These are phyloP conservation scores for Drosophila simulans DNA, from an alignment of 1,140 invertebrate species.

Conservation along the genomic window DNA sequence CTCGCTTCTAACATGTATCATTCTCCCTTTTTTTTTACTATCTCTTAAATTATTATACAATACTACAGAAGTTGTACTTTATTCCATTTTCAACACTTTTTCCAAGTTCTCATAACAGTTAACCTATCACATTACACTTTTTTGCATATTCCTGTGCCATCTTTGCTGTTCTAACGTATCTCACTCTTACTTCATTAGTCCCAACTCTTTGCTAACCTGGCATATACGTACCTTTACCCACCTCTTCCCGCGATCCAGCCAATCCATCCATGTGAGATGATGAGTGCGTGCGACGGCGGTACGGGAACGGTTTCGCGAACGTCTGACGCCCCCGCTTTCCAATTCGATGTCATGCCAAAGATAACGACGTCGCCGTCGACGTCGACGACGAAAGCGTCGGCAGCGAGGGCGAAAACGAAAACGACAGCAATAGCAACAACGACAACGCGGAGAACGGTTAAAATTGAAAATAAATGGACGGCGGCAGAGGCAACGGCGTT, in stretches of 20 bases:
- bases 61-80: no score
- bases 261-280: constrained; percentile 34
- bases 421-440: neutral
- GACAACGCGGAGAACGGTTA: constrained; percentile 56
- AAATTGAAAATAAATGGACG: constrained; percentile 81
- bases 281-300: constrained; percentile 46
- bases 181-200: neutral
- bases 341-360: constrained; percentile 59
- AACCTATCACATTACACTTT: no score
- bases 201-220: no score
- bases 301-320: constrained; percentile 58
- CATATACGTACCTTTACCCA: neutral
- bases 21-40: no score
- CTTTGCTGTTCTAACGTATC: no score
- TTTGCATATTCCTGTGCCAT: no score
- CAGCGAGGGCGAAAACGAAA: constrained; percentile 17
- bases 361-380: constrained; percentile 63
- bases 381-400: constrained; percentile 18
- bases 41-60: no score
- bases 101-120: no score
- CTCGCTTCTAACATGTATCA: no score
- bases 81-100: no score
- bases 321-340: constrained; percentile 49
- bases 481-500: constrained; percentile 70
- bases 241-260: neutral